These are phyloP conservation scores for Rhinopomastus cyanomelas DNA, from an alignment of 2,113 vertebrate genomes.

Conservation along the genomic window DNA sequence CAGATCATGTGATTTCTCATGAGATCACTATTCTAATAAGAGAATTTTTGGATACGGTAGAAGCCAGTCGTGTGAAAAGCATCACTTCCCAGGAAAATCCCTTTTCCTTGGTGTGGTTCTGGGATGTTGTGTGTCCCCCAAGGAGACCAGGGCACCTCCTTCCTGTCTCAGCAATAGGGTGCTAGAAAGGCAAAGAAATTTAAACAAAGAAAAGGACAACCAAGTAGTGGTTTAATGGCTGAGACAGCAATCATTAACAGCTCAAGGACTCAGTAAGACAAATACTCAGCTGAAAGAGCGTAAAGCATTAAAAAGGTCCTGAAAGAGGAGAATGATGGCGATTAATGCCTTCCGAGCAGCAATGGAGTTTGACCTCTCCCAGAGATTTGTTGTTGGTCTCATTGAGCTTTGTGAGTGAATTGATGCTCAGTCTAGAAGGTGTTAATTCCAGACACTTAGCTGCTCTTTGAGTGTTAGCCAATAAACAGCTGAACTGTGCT, in stretches of 20 bases:
- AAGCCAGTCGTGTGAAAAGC: too few species aligned
- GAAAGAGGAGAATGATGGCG: neutral
- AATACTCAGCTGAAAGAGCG: neutral
- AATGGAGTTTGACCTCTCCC: neutral
- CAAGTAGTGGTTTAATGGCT: neutral
- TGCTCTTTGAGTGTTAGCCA: neutral
- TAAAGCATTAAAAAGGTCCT: neutral
- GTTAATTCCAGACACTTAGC: neutral
- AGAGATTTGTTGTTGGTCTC: neutral
- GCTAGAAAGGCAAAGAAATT: too few species aligned
- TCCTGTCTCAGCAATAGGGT: too few species aligned
- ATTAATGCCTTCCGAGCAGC: neutral
- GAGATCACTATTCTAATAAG: too few species aligned
- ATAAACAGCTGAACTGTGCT: neutral
- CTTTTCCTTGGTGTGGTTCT: too few species aligned
- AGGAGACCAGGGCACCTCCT: too few species aligned
- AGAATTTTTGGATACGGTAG: too few species aligned
- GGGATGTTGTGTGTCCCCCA: too few species aligned
- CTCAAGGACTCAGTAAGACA: neutral
- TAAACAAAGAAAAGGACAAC: too few species aligned
- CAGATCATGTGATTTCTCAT: too few species aligned
- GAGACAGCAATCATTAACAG: neutral
- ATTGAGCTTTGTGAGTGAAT: neutral
- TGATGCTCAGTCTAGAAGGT: neutral
- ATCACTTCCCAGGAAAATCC: too few species aligned